A percentile compares a stretch with the other conserved stretches of the same genome.
phyloP scores from a whole-genome alignment of 2,113 vertebrate species.

The Gnathonemus longibarbis region DNA sequence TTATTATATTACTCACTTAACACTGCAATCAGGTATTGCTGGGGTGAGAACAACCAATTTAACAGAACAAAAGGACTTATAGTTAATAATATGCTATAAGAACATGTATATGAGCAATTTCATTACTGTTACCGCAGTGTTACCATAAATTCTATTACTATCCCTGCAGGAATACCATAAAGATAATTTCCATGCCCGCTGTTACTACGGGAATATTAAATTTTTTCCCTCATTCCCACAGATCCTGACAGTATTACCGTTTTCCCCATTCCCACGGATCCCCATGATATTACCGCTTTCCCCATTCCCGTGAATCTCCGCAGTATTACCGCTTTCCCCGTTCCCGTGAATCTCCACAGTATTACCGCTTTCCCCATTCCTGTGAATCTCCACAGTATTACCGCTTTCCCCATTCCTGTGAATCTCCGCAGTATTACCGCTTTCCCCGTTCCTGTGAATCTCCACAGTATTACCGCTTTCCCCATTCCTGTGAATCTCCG shows the following conservation, averaged over 20 bases:
- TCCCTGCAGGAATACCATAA: background rate
- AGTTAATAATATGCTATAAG: background rate
- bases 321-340: too few relatives aligned
- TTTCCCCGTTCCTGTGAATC: background rate
- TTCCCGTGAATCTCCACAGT: background rate
- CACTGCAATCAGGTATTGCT: background rate
- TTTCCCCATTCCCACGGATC: too few relatives aligned
- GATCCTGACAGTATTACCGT: too few relatives aligned
- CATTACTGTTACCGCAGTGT: background rate
- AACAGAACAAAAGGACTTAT: background rate
- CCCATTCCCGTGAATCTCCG: too few relatives aligned
- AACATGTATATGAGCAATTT: background rate
- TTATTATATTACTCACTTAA: background rate
- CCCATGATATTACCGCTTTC: too few relatives aligned
- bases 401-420: background rate
- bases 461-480: too few relatives aligned
- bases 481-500: background rate
- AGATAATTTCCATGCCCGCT: background rate
- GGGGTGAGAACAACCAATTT: background rate
- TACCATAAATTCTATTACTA: background rate
- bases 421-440: background rate
- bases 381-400: too few relatives aligned
- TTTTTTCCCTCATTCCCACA: background rate
- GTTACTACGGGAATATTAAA: background rate
- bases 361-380: too few relatives aligned